phyloP scores from a whole-genome alignment of 2,888 invertebrate species.

The Hirtodrosophila confusa region DNA sequence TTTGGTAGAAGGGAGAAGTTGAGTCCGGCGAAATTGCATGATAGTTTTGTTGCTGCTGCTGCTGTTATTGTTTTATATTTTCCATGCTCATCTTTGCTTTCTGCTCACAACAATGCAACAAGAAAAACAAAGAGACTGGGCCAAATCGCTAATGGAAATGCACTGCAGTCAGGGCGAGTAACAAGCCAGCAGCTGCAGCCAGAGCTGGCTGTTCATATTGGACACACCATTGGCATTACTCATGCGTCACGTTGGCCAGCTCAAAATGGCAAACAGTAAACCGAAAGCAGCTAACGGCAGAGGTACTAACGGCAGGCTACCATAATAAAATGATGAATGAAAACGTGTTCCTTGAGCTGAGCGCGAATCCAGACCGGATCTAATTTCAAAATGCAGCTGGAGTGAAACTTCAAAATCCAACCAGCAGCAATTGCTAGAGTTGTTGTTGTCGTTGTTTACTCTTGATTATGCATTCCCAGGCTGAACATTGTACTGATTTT shows the following conservation, averaged over 20 bases:
- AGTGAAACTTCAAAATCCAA: constrained; percentile 4
- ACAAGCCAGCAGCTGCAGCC: constrained; percentile 5
- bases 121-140: constrained; percentile 43
- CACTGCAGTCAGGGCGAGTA: constrained; percentile 14
- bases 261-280: constrained; percentile 27
- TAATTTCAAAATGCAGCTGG: constrained; percentile 40
- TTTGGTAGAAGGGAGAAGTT: not conserved
- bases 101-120: constrained; percentile 39
- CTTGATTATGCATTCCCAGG: constrained; percentile 52
- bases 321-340: constrained; percentile 63
- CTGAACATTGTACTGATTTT: constrained; percentile 22
- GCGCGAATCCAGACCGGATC: constrained; percentile 38
- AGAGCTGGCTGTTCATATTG: constrained; percentile 45
- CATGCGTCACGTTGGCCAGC: constrained; percentile 56
- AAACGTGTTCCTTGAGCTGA: constrained; percentile 48
- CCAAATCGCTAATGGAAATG: constrained; percentile 59
- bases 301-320: constrained; percentile 18
- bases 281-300: constrained; percentile 11
- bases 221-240: constrained; percentile 53
- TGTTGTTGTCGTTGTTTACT: constrained; percentile 26
- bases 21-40: constrained; percentile 34
- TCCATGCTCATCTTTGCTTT: constrained; percentile 66
- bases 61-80: constrained; percentile 62
- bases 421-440: constrained; percentile 22
- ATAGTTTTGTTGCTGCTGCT: constrained; percentile 29